A percentile compares a stretch with the other conserved stretches of the same genome.
Conservation (phyloP, 2,888 invertebrate species). For the Cosmorhoe ocellata region DNA sequence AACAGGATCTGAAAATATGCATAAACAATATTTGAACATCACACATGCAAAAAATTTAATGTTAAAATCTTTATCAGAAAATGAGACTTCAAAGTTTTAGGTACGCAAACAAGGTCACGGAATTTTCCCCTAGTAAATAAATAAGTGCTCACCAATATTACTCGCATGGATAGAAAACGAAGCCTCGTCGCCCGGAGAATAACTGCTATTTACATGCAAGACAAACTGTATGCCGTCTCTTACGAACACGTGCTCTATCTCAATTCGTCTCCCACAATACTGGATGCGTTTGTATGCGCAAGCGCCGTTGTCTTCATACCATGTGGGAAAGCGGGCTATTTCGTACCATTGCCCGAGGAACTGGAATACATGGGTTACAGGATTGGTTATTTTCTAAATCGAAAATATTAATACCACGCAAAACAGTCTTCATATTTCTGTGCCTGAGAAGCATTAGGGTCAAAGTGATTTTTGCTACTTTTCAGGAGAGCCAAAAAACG, state of each 20-base stretch:
- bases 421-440: too few species aligned
- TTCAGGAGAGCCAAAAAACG: too few species aligned
- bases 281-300: conserved; percentile 65
- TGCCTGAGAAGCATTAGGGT: too few species aligned
- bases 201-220: conserved; percentile 63
- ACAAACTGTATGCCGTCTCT: conserved; percentile 57
- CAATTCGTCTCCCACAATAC: conserved; percentile 58
- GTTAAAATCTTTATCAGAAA: too few species aligned
- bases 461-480: too few species aligned
- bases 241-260: conserved; percentile 63
- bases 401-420: too few species aligned
- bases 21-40: too few species aligned
- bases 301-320: conserved; percentile 61
- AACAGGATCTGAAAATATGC: conserved; percentile 66
- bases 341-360: conserved; percentile 72
- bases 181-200: conserved; percentile 65
- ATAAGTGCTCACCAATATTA: conserved; percentile 62
- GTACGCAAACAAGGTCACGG: too few species aligned
- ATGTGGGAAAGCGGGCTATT: conserved; percentile 63
- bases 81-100: too few species aligned
- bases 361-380: conserved; percentile 43
- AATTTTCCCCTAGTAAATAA: too few species aligned
- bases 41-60: too few species aligned
- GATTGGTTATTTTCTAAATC: too few species aligned
- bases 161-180: conserved; percentile 58